Evolutionary conservation across 2,113 vertebrate genomes (phyloP), one percentile per base, ranked within the genome.

Genomic region (Ellobius talpinus): DNA sequence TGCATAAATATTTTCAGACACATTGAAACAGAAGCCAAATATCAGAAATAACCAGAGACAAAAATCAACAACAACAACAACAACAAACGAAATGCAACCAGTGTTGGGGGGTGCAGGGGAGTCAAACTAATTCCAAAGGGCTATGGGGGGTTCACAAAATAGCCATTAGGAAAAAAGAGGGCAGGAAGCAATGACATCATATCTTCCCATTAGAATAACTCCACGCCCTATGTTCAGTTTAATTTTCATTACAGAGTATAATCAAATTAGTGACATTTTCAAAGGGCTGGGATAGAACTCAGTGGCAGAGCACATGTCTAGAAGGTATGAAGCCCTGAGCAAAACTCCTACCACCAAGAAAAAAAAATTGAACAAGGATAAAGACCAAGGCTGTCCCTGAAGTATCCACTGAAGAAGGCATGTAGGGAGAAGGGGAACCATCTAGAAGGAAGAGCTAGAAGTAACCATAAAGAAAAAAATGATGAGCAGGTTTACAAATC

Each of bases 191-290:
- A 47, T 45, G 65, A 95, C 63, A 72, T 55, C n/a, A 65, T 65
- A 74, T 26, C 21, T 81, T 88, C 31, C 45, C 33, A n/a, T 58
- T n/a, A 8, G 52, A 55, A 87, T 21, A 33, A 73, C 52, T 42
- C 31, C n/a, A 93, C 79, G 21, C 1, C 9, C 68, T 90, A 70
- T 39, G 33, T 1, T 26, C 76, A 70, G n/a, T 72, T 77, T 72
- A 33, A 70, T 86, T 89, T 87, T 79, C 23, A 79, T 39, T 95
- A 33, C 86, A 94, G 24, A 91, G 31, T 7, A 68, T 68, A 86
- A 73, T 72, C 26, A 78, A 90, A 90, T 76, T 72, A 81, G 95
- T 86, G 66, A 63, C 36, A 52, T 87, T 86, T 39, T 88, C 85
- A n/a, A 72, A 88, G 68, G 68, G 14, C 36, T 19, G 19, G 66